Base-by-base conservation (phyloP, 2,888 invertebrate genomes). In the Drosophila mayaguana region DNA sequence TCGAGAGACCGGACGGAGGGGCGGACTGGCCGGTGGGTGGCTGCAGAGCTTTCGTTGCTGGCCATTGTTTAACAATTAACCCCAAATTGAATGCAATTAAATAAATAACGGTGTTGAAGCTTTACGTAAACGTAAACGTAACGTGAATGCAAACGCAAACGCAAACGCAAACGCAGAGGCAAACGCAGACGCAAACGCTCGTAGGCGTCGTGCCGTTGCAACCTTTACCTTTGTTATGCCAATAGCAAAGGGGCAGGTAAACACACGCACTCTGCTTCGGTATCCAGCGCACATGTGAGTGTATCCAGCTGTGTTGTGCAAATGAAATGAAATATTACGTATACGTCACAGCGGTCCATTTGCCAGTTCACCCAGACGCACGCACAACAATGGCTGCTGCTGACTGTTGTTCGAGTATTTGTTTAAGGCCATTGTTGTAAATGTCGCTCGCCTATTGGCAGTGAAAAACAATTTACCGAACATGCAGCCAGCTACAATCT, bases 81-180 rank as follows among this genome's bases (percentile, higher is more conserved):
- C 88, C 83, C 88, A 90, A 88, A 88, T 88, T 90, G 88, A 81
- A 90, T 88, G 89, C 91, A 88, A 88, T 88, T 90, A 88, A 88
- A 88, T 90, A 90, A 90, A 88, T 90, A 86, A 87, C 90, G 81
- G 90, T 79, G 90, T 90, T 87, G 88, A 83, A 89, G 82, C 89
- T 84, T 87, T 90, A 72, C 77, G 90, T 81, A 89, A 90, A 50
- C 48, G 48, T 32, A 50, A 48, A 48, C 11, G 46, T 11, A 46
- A 72, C 75, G 90, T 75, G 81, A 89, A 32, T n/a, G 28, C 18
- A 32, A 28, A 89, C 70, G 76, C 72, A 32, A 9, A 11, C 1
- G 32, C 32, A 32, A 3, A 32, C 28, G 48, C n/a, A 46, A 46
- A 46, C 46, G 45, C 2, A 46, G 25, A 46, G 3, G 45, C 25